Evolutionary conservation across 2,113 vertebrate genomes (phyloP).

Genomic region (Chauna torquata): DNA sequence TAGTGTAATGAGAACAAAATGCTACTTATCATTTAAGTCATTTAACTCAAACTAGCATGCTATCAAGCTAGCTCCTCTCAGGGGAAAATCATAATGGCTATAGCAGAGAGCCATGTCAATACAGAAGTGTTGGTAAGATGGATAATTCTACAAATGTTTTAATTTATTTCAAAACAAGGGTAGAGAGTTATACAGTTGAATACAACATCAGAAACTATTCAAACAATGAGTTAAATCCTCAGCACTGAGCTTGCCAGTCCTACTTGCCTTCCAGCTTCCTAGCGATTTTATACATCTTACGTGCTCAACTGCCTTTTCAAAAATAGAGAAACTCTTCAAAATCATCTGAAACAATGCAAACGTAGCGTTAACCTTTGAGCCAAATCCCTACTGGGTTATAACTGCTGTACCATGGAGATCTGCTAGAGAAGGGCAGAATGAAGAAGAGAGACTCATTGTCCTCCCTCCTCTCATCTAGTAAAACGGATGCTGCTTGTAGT

Average conservation of each 20-base stretch:
- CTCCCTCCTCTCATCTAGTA: neutral
- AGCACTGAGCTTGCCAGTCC: neutral
- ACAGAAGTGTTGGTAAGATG: neutral
- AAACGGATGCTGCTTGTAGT: neutral
- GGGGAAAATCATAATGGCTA: neutral
- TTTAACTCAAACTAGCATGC: conserved; percentile 60
- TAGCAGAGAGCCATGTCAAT: neutral
- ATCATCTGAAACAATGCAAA: neutral
- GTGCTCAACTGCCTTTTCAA: neutral
- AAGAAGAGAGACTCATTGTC: neutral
- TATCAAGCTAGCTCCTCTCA: conserved; percentile 27
- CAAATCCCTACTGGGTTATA: neutral
- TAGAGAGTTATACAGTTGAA: neutral
- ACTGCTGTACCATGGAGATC: neutral
- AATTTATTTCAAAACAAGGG: conserved; percentile 18
- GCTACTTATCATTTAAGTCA: conserved; percentile 44
- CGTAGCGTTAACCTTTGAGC: neutral
- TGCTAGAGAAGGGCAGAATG: neutral
- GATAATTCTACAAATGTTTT: conserved; percentile 20
- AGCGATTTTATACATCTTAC: neutral
- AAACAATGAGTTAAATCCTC: neutral
- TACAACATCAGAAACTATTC: neutral
- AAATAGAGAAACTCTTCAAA: neutral
- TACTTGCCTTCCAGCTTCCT: neutral
- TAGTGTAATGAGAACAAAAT: conserved; percentile 41